Conservation (phyloP, 92 coral and sea anemone species). For the Actinostola sp. region DNA sequence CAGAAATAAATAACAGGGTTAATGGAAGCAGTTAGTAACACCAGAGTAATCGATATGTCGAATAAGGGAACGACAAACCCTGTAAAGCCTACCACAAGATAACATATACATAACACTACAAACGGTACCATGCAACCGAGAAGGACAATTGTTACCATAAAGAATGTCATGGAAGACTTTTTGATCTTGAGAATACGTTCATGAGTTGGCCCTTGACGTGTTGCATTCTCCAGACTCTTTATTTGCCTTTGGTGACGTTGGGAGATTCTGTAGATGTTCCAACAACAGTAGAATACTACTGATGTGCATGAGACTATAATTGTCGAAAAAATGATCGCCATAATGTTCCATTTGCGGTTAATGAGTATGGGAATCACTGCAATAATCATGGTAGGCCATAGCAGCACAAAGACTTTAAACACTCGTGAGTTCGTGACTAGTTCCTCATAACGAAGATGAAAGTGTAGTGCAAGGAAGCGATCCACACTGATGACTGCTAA, state of each 20-base stretch:
- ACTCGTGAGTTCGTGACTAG: constrained; percentile 27
- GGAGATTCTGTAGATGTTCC: constrained; percentile 18
- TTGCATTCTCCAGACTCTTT: background rate
- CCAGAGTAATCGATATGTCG: constrained; percentile 5
- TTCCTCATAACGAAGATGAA: constrained; percentile 37
- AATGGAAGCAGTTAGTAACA: constrained; percentile 16
- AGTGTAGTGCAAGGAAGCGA: constrained; percentile 29
- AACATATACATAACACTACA: background rate
- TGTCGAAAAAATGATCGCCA: background rate
- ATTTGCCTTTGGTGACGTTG: background rate
- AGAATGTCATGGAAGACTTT: constrained; percentile 2
- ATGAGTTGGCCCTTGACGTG: background rate
- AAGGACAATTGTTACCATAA: background rate
- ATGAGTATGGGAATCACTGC: background rate
- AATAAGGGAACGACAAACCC: background rate
- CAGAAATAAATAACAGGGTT: constrained; percentile 32
- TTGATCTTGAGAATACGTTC: background rate
- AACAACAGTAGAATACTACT: background rate
- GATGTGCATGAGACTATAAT: background rate
- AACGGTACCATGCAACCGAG: background rate
- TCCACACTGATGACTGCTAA: constrained; percentile 34
- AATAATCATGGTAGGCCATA: background rate
- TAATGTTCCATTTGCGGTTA: background rate
- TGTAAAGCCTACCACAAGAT: background rate
- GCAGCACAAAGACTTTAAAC: background rate